Base-by-base conservation (phyloP, 2,113 vertebrate genomes). In the Prochilodus magdalenae region DNA sequence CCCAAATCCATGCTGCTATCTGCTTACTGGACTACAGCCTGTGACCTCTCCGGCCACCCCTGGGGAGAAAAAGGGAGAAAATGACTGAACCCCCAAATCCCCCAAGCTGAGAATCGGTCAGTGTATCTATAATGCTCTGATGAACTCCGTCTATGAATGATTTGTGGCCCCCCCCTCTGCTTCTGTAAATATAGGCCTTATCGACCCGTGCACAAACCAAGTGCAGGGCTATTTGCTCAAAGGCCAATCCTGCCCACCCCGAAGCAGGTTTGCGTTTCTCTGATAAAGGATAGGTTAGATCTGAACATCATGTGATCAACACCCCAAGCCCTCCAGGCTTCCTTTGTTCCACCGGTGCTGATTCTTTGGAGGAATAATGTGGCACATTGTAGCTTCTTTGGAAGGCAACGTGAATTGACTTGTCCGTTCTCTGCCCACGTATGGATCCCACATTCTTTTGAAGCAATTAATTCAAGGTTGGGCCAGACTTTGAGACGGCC, bases 111-210 rank as follows among this genome's bases (percentile, higher is more conserved):
- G 67, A 86, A 65, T 63, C 81, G 77, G 83, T 84, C 71, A 82
- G 82, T 79, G 79, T 86, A 84, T 89, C 82, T 91, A 76, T 82
- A 85, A 84, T 84, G 81, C 87, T 88, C 86, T 87, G 83, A 86
- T 89, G 89, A 90, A 89, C 88, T 89, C 85, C 88, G 81, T 81
- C 88, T 83, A 75, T 92, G 88, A 90, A 89, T 90, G 88, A 89
- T 89, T 89, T 84, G 84, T 82, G 69, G 76, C 60, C 84, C 47
- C 53, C 13, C 51, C 53, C 29, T 79, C 83, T 77, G 16, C 40
- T 51, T 85, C 81, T 79, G 86, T 85, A 88, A 88, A 88, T 88
- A 88, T 82, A 78, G 66, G 73, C 62, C 77, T 86, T 88, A 88
- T 88, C 85, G 87, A 88, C 79, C 83, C 44, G 55, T 29, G 24